Conservation (phyloP, 2,113 vertebrate genomes). For the Mustelus asterias region DNA sequence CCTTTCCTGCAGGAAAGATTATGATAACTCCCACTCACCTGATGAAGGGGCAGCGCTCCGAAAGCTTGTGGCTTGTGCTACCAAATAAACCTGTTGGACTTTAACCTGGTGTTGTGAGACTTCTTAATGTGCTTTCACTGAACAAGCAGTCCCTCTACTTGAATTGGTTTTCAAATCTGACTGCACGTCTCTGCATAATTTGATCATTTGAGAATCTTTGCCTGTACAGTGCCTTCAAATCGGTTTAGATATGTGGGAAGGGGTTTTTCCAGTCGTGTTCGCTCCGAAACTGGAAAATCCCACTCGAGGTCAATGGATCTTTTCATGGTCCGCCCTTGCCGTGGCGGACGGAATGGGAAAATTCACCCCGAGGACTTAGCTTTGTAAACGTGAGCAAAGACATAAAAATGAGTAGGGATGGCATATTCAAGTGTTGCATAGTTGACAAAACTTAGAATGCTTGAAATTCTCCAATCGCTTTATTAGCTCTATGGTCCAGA, state of each 20-base stretch:
- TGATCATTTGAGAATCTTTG: not conserved
- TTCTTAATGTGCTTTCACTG: not conserved
- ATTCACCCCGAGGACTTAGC: not conserved
- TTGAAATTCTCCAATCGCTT: not conserved
- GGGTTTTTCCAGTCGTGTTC: too few relatives aligned
- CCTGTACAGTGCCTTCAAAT: not conserved
- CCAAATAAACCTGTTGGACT: too few relatives aligned
- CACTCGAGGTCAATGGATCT: too few relatives aligned
- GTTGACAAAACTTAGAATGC: not conserved
- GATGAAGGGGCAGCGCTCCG: too few relatives aligned
- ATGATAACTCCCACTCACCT: too few relatives aligned
- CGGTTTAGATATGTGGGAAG: not conserved
- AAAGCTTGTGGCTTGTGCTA: too few relatives aligned
- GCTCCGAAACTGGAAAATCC: too few relatives aligned
- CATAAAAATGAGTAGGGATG: not conserved
- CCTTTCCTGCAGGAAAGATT: too few relatives aligned
- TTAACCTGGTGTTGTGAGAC: too few relatives aligned
- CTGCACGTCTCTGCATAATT: not conserved
- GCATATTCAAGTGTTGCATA: not conserved
- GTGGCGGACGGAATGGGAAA: too few relatives aligned
- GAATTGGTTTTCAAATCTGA: not conserved
- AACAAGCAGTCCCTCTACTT: not conserved
- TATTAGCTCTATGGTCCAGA: too few relatives aligned
- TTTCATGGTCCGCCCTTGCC: too few relatives aligned
- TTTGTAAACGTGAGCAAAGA: not conserved